Evolutionary conservation across 1,140 invertebrate genomes (phyloP).

Genomic region (Chrysomallon squamiferum): DNA sequence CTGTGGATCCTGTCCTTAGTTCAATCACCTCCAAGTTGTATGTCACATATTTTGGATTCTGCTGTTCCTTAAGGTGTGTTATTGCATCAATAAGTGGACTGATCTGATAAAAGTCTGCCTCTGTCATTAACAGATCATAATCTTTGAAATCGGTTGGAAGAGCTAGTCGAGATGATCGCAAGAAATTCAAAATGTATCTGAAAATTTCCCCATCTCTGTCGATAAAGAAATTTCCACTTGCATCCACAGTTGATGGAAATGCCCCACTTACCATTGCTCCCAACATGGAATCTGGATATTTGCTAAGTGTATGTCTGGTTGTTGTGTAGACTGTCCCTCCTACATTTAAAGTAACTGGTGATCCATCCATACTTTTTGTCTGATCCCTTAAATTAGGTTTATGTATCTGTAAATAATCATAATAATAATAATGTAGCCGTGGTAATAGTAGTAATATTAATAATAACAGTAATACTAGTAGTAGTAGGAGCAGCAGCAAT

Average conservation of each 20-base stretch:
- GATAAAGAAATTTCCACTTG: conserved; percentile 54
- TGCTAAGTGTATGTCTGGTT: conserved; percentile 44
- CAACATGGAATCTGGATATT: conserved; percentile 59
- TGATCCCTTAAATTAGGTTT: too few species aligned
- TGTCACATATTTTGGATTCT: conserved; percentile 12
- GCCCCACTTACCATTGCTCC: conserved; percentile 56
- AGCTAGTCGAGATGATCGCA: conserved; percentile 70
- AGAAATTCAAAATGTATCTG: conserved; percentile 55
- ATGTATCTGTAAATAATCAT: too few species aligned
- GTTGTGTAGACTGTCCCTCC: conserved; percentile 56
- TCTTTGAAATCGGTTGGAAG: conserved; percentile 88
- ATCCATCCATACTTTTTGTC: conserved; percentile 11
- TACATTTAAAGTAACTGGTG: conserved; percentile 53
- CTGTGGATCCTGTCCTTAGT: conserved; percentile 52
- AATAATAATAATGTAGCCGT: too few species aligned
- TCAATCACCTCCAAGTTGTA: conserved; percentile 54
- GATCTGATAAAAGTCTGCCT: conserved; percentile 92
- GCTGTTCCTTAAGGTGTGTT: conserved; percentile 65
- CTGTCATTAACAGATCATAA: conserved; percentile 85
- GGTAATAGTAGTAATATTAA: too few species aligned
- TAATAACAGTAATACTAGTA: too few species aligned
- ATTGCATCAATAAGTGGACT: conserved; percentile 71
- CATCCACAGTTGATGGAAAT: conserved; percentile 42
- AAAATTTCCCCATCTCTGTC: conserved; percentile 57
- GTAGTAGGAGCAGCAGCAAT: too few species aligned